Base-by-base conservation (phyloP, 1,140 invertebrate species). In the Tigriopus japonicus region DNA sequence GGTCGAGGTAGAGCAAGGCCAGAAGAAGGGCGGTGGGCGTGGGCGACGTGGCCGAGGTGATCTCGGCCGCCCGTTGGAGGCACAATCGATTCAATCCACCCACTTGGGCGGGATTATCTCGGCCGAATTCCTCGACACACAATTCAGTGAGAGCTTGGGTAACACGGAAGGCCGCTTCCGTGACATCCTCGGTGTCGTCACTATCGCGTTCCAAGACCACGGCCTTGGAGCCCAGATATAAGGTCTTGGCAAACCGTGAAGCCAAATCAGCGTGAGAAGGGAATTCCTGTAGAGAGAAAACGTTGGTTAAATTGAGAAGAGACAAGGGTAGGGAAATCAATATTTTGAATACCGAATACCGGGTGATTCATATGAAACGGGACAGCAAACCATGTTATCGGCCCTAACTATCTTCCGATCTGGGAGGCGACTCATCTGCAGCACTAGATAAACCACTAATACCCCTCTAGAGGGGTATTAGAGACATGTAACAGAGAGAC, bases 1-100 rank as follows among this genome's bases (percentile, higher is more conserved):
- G 77, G 71, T 93, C 87, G 52, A 93, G 74, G 70, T 95, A 96
- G 1, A 95, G 74, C 63, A 91, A 73, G 15, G 86, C 86, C 67
- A 90, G 72, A 60, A 86, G 80, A 35, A 91, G 73, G 0, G 85
- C 84, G 68, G 84, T 86, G 0, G 88, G 86, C 0, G 88, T 88
- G 49, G 92, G 81, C 71, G 84, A 87, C 1, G 87, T 82, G 67
- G 82, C 81, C 67, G 83, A 76, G 43, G 83, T 81, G 53, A 88
- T 78, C 65, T 78, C 74, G 49, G 86, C 82, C 62, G 87, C 87
- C 68, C 83, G 80, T 61, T 85, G 81, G 42, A 28, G 17, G 35
- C 6, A 14, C 14, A 64, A 41, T n/a, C 52, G 12, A 41, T 52
- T n/a, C 41, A 59, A 55, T 24, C 55, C 28, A 9, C n/a, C n/a